Evolutionary conservation across 1,140 invertebrate genomes (phyloP).

Genomic region (Pogonognathellus flavescens): DNA sequence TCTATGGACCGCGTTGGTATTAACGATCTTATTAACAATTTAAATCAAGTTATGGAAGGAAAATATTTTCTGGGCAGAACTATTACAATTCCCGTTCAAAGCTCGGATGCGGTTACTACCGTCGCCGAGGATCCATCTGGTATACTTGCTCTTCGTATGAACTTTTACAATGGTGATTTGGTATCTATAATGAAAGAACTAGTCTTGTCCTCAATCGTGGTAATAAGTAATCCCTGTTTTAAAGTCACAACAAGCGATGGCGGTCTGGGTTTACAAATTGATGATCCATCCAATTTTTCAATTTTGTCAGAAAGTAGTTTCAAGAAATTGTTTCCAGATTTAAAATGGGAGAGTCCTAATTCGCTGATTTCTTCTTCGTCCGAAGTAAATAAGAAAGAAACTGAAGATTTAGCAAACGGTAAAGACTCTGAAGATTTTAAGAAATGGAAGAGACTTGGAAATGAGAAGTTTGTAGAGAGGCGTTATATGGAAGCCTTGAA

Average conservation of each 20-base stretch:
- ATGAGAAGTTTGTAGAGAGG: constrained; percentile 35
- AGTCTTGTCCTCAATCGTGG: background rate
- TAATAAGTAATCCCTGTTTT: constrained; percentile 27
- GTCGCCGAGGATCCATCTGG: constrained; percentile 2
- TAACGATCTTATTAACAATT: constrained; percentile 27
- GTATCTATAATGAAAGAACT: background rate
- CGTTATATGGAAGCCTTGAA: constrained; percentile 17
- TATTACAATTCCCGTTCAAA: background rate
- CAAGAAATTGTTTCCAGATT: background rate
- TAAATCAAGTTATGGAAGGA: constrained; percentile 13
- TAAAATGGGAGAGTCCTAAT: background rate
- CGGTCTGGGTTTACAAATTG: background rate
- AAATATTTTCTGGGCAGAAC: constrained; percentile 23
- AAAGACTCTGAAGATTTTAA: constrained; percentile 19
- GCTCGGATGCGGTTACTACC: background rate
- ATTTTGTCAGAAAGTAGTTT: background rate
- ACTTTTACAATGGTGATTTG: background rate
- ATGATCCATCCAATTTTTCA: background rate
- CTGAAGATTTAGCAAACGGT: background rate
- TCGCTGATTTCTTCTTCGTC: background rate
- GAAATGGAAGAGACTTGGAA: constrained; percentile 35
- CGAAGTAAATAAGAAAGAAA: no score
- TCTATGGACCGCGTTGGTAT: constrained; percentile 9
- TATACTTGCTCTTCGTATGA: background rate
- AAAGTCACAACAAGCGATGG: constrained; percentile 13